Evolutionary conservation across 2,797 vertebrate species (phyloP), one percentile per base, ranked within the genome.

Genomic region (Falco peregrinus): DNA sequence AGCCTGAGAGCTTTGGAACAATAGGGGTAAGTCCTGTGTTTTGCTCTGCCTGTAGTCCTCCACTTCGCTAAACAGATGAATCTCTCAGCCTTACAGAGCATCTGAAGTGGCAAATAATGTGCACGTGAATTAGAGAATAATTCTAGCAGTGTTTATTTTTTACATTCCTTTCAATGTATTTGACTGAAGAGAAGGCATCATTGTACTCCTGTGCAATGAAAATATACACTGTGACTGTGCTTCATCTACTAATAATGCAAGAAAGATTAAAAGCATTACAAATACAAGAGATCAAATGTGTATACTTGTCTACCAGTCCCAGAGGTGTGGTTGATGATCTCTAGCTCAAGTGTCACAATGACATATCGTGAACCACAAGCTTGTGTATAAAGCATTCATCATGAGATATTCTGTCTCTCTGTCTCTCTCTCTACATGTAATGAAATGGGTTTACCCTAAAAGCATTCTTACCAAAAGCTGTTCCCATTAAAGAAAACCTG

Each of bases 1-100:
- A 98, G 47, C 98, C 98, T 53, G 98, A 99, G 97, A 99, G 98
- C 59, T 99, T 99, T 73, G 99, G 99, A 97, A 98, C 98, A 19
- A 97, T 99, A 92, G 99, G 99, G 98, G 99, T 99, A 98, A 98
- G 99, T 47, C 14, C 2, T 88, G 21, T 81, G 20, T 17, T 50
- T 89, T 91, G 89, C 11, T 91, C 12, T 61, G 31, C 17, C 50
- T n/a, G 3, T 74, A 63, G 20, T 82, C 16, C n/a, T 87, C 14
- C 21, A 84, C 13, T 73, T 84, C 64, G 24, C 31, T 57, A 5
- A 57, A 24, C 15, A 74, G 43, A n/a, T 67, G 15, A 82, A 25
- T 67, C 51, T 81, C 47, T 86, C 45, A 87, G 37, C 16, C 20
- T 87, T 90, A 51, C 4, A 57, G 20, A 73, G 11, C 16, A 35